A percentile compares a stretch with the other conserved stretches of the same genome.
Evolutionary conservation across 1,140 invertebrate genomes (phyloP).

Genomic region (Aphaenogaster rudis): DNA sequence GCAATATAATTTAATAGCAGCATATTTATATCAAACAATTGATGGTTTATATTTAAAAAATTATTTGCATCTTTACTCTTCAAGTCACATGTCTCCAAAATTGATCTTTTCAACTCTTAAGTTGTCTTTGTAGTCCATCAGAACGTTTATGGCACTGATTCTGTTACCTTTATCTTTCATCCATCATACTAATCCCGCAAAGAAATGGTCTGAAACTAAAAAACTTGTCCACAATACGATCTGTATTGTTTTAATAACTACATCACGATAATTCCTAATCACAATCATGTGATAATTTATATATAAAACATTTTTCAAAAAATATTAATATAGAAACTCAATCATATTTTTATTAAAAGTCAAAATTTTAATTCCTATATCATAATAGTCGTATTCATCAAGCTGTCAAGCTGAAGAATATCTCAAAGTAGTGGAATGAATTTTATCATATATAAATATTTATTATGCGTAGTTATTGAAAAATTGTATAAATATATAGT

Average conservation of each 20-base stretch:
- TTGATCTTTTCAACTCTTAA: conserved; percentile 1
- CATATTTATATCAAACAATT: conserved; percentile 1
- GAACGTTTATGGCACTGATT: conserved; percentile 62
- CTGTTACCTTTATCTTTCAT: conserved; percentile 19
- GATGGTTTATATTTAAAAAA: conserved; percentile 1
- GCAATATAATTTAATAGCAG: conserved; percentile 4
- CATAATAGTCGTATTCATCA: background rate
- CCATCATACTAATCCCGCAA: conserved; percentile 8
- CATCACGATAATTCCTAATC: background rate
- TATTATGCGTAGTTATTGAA: background rate
- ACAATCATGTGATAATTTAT: background rate
- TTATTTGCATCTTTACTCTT: conserved; percentile 7
- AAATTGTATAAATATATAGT: conserved; percentile 17
- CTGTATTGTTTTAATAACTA: conserved; percentile 8
- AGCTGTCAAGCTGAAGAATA: background rate
- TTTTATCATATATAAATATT: background rate
- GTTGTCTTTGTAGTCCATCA: conserved; percentile 30
- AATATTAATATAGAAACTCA: background rate
- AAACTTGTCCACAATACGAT: background rate
- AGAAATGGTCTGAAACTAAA: conserved; percentile 44
- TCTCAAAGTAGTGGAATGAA: conserved; percentile 11
- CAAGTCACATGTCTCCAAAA: background rate
- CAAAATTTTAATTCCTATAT: background rate
- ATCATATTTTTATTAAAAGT: conserved; percentile 2
- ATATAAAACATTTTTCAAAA: background rate